phyloP scores from a whole-genome alignment of 1,140 invertebrate genomes.

The Eumaeus atala region DNA sequence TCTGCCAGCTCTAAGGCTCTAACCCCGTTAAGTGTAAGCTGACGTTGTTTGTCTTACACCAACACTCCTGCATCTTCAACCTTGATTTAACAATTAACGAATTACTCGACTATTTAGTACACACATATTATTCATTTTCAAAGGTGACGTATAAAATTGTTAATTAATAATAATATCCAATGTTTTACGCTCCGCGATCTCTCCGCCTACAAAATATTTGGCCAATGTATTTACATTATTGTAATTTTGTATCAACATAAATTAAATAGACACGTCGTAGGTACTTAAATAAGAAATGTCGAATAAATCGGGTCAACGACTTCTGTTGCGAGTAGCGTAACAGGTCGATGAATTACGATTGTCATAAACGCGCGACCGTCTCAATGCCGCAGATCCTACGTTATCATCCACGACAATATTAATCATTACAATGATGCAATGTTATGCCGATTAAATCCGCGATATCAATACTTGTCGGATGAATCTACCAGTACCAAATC shows the following conservation, averaged over 20 bases:
- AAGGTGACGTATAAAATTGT: background rate
- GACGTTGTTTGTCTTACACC: too few relatives aligned
- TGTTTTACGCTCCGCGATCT: too few relatives aligned
- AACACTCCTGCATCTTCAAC: too few relatives aligned
- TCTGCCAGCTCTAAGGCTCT: too few relatives aligned
- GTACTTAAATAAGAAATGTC: background rate
- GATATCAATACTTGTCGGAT: conserved; percentile 15
- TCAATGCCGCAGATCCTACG: conserved; percentile 11
- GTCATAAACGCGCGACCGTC: conserved; percentile 4
- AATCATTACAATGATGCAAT: conserved; percentile 29
- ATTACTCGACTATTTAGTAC: too few relatives aligned
- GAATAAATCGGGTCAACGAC: conserved; percentile 37
- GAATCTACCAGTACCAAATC: conserved; percentile 33
- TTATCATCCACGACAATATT: conserved; percentile 6
- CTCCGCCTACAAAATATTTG: too few relatives aligned
- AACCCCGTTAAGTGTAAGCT: too few relatives aligned
- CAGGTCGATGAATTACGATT: conserved; percentile 29
- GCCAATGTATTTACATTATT: too few relatives aligned
- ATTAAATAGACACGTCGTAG: too few relatives aligned
- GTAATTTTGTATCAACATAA: too few relatives aligned
- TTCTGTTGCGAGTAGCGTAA: conserved; percentile 37
- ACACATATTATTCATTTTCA: background rate
- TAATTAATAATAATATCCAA: too few relatives aligned
- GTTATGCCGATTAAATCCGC: conserved; percentile 12
- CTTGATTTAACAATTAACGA: too few relatives aligned